Evolutionary conservation across 2,888 invertebrate species (phyloP), one percentile per base, ranked within the genome.

Genomic region (Baronia brevicornis): DNA sequence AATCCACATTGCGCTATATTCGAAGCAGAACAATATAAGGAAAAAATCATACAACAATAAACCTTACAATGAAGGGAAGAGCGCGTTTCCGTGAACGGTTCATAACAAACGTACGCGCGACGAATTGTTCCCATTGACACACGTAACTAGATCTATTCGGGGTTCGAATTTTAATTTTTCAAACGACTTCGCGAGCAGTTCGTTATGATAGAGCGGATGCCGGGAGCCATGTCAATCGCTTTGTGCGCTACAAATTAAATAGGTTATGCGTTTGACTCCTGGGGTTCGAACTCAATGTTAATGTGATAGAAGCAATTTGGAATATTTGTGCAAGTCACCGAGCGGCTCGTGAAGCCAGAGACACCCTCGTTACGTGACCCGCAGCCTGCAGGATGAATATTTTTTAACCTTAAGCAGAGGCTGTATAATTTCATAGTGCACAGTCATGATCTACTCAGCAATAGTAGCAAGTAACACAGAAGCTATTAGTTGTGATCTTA

Each of bases 231-330:
- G 68, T 71, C 69, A 70, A 72, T 71, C 65, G 75, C 67, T 63
- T 80, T 80, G 78, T 80, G 64, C 69, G 63, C 59, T 68, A 74
- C 68, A 74, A 78, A 79, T 79, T 77, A 80, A 79, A 77, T 74
- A 75, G 68, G 63, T 60, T 67, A 62, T 56, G 53, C 40, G 38
- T 40, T 36, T 36, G 33, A 60, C 58, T 61, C 45, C 46, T 44
- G 60, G 55, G 54, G 54, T 56, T 46, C 59, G 61, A 53, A 56
- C 61, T 54, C 60, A 51, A 64, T 74, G 72, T 64, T 62, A 65
- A 59, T 69, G 67, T 60, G 69, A 73, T 74, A 62, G 57, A 73
- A 70, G 68, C 62, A 74, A 78, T 77, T 74, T 70, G 60, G 53
- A 15, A 50, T 46, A 54, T 64, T 66, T 62, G 57, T 68, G 79